Percentiles rank a stretch among this genome's conserved stretches.
Evolutionary conservation across 2,113 vertebrate species (phyloP).

Genomic region (Edolisoma coerulescens): DNA sequence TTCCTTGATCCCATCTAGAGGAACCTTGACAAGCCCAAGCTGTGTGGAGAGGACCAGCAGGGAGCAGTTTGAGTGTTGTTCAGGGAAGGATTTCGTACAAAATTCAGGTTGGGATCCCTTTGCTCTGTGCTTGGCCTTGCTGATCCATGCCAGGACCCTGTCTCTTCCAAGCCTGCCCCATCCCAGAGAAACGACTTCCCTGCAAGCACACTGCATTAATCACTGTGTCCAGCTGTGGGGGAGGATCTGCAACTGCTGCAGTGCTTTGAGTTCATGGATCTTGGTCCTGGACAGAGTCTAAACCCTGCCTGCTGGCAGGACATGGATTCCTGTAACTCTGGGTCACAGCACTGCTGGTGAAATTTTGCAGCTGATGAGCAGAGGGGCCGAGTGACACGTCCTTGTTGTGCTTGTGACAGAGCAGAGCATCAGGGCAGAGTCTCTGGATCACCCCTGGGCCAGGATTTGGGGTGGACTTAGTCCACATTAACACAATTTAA

Average conservation of each 20-base stretch:
- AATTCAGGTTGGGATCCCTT: neutral
- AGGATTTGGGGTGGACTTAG: neutral
- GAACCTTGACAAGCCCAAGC: neutral
- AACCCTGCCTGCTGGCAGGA: neutral
- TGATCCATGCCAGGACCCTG: neutral
- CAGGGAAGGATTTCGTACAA: neutral
- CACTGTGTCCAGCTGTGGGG: neutral
- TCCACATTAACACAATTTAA: neutral
- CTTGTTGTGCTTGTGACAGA: neutral
- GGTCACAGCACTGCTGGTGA: neutral
- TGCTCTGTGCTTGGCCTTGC: neutral
- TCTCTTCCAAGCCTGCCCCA: neutral
- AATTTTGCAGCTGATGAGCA: neutral
- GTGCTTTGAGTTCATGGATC: neutral
- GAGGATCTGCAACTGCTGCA: neutral
- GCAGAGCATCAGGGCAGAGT: neutral
- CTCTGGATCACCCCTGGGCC: neutral
- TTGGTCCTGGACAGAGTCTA: neutral
- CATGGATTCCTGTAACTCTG: neutral
- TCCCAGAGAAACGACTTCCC: neutral
- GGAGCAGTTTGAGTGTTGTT: neutral
- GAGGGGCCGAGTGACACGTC: fast-evolving
- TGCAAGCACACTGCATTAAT: neutral
- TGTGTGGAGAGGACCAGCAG: neutral
- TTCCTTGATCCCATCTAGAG: neutral